Evolutionary conservation across 1,140 invertebrate genomes (phyloP).

Genomic region (Cydia fagiglandana): DNA sequence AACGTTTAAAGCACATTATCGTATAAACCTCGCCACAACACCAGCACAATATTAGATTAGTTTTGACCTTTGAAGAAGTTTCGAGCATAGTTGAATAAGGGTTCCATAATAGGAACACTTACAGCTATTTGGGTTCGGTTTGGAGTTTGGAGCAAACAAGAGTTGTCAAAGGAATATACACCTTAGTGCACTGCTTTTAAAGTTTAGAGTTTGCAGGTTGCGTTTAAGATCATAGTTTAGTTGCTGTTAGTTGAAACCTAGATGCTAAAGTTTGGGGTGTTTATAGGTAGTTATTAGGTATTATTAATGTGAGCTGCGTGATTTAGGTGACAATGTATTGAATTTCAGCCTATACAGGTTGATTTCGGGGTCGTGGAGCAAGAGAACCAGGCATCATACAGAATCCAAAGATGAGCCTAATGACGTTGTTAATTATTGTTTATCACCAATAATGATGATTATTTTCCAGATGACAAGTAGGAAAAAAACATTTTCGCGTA

Average conservation of each 20-base stretch:
- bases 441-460: too few species aligned
- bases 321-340: too few species aligned
- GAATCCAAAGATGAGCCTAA: too few species aligned
- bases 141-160: conserved; percentile 2
- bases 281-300: too few species aligned
- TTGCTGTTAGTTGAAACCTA: background rate
- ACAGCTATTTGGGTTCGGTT: conserved; percentile 1
- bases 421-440: too few species aligned
- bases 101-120: conserved; percentile 11
- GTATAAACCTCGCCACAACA: background rate
- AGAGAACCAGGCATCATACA: too few species aligned
- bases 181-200: background rate
- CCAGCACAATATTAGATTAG: conserved; percentile 14
- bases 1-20: background rate
- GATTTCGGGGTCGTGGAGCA: too few species aligned
- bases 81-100: conserved; percentile 12
- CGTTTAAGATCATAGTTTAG: background rate
- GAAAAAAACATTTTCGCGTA: too few species aligned
- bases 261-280: too few species aligned
- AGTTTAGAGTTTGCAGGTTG: background rate
- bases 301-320: too few species aligned
- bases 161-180: conserved; percentile 10
- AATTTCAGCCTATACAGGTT: too few species aligned
- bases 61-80: conserved; percentile 10
- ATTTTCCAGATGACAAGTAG: too few species aligned